Conservation (phyloP, 2,797 vertebrate genomes). For the Macropus fuliginosus region DNA sequence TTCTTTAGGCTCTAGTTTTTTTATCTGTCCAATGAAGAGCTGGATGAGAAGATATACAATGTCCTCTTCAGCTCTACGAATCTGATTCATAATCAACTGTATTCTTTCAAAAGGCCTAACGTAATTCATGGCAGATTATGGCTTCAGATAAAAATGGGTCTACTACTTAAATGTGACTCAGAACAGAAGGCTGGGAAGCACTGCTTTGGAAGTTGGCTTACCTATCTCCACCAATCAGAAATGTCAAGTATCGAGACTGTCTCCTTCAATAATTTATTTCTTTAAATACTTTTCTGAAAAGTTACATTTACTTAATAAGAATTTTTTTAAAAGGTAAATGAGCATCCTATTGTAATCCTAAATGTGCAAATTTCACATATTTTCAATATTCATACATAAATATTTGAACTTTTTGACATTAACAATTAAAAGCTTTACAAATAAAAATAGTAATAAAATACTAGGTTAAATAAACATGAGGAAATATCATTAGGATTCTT, state of each 20-base stretch:
- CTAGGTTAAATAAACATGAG: constrained; percentile 73
- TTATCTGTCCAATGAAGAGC: background rate
- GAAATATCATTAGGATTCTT: constrained; percentile 47
- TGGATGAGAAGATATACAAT: background rate
- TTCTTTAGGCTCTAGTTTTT: background rate
- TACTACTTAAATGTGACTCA: too few species aligned
- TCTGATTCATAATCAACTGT: background rate
- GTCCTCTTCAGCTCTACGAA: background rate
- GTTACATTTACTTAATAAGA: constrained; percentile 77
- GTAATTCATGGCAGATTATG: background rate
- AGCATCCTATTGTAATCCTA: constrained; percentile 71
- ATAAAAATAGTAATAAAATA: constrained; percentile 76
- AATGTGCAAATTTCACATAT: constrained; percentile 87
- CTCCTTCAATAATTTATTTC: constrained; percentile 88
- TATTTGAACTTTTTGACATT: constrained; percentile 84
- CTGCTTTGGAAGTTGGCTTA: background rate
- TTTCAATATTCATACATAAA: constrained; percentile 85
- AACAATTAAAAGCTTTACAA: constrained; percentile 74
- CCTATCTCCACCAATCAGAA: constrained; percentile 29
- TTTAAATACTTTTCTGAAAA: constrained; percentile 74
- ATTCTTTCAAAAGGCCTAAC: background rate
- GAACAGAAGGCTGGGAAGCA: background rate
- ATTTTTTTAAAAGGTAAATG: constrained; percentile 68
- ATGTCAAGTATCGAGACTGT: constrained; percentile 65
- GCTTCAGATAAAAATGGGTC: background rate